Evolutionary conservation across 1,140 invertebrate species (phyloP).

Genomic region (Apis mellifera): DNA sequence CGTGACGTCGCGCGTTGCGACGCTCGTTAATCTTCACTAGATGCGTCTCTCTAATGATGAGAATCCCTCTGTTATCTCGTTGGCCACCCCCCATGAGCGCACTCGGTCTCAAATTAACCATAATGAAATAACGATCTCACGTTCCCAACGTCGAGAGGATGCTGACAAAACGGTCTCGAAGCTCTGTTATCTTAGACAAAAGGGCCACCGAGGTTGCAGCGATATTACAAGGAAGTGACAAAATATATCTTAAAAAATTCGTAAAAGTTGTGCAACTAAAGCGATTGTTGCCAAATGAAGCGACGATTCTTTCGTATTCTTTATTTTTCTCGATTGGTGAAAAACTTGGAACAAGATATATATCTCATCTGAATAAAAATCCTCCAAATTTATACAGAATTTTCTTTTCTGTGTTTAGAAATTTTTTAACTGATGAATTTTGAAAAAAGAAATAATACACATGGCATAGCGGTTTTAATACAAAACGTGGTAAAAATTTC

Average conservation of each 20-base stretch:
- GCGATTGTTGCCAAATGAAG: background rate
- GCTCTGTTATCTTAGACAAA: constrained; percentile 61
- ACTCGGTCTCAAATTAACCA: constrained; percentile 74
- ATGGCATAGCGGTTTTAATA: no score
- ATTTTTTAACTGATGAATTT: no score
- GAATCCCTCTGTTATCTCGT: constrained; percentile 67
- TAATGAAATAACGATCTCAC: constrained; percentile 77
- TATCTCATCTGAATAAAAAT: no score
- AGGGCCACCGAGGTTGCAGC: constrained; percentile 37
- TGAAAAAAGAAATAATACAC: no score
- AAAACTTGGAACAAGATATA: no score
- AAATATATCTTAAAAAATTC: constrained; percentile 13
- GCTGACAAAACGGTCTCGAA: constrained; percentile 64
- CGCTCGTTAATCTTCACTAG: constrained; percentile 75
- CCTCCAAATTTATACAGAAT: no score
- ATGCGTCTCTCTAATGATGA: constrained; percentile 70
- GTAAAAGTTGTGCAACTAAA: background rate
- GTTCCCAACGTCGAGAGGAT: constrained; percentile 65
- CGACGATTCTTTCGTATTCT: background rate
- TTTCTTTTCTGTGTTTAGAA: no score
- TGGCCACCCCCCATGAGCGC: constrained; percentile 60
- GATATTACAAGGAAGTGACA: constrained; percentile 36
- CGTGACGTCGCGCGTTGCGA: constrained; percentile 33
- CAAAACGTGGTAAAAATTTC: no score
- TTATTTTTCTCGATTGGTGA: no score